Percentiles rank a stretch among this genome's conserved stretches.
phyloP scores from a whole-genome alignment of 2,888 invertebrate species.

The Pollenia amentaria region DNA sequence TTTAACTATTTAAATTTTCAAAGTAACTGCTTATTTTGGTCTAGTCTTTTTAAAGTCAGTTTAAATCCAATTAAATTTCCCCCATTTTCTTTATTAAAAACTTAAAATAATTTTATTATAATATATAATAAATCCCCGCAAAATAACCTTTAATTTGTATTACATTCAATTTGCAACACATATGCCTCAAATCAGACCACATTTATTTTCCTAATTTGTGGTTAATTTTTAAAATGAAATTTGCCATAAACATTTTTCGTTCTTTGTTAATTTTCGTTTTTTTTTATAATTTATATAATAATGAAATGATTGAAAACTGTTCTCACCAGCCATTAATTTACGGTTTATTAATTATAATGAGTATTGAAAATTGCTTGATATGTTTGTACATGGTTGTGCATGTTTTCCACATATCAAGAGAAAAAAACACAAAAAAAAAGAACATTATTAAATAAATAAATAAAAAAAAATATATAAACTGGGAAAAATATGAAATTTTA shows the following conservation, averaged over 20 bases:
- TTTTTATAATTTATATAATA: slow-evolving; percentile 40
- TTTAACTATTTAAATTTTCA: no score
- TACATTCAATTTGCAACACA: slow-evolving; percentile 36
- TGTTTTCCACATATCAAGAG: slow-evolving; percentile 12
- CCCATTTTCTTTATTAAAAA: no score
- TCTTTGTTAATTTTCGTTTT: slow-evolving; percentile 16
- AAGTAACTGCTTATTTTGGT: no score
- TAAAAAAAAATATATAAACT: slow-evolving; percentile 13
- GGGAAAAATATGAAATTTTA: slow-evolving; percentile 49
- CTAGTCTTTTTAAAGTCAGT: no score
- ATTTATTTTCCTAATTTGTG: slow-evolving; percentile 67
- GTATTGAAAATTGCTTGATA: slow-evolving; percentile 60
- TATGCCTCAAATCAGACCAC: slow-evolving; percentile 17
- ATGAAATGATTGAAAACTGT: slow-evolving; percentile 68
- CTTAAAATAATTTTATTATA: no score
- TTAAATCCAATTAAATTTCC: no score
- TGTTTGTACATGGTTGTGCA: slow-evolving; percentile 31
- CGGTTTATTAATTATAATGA: slow-evolving; percentile 72
- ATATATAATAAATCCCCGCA: no score
- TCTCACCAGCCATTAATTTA: slow-evolving; percentile 71
- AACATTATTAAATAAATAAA: neutral
- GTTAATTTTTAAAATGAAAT: slow-evolving; percentile 65
- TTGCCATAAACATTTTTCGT: slow-evolving; percentile 55
- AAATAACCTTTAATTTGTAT: neutral
- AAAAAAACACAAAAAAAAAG: slow-evolving; percentile 37